Evolutionary conservation across 2,113 vertebrate species (phyloP), one percentile per base, ranked within the genome.

Genomic region (Hemichromis elongatus): DNA sequence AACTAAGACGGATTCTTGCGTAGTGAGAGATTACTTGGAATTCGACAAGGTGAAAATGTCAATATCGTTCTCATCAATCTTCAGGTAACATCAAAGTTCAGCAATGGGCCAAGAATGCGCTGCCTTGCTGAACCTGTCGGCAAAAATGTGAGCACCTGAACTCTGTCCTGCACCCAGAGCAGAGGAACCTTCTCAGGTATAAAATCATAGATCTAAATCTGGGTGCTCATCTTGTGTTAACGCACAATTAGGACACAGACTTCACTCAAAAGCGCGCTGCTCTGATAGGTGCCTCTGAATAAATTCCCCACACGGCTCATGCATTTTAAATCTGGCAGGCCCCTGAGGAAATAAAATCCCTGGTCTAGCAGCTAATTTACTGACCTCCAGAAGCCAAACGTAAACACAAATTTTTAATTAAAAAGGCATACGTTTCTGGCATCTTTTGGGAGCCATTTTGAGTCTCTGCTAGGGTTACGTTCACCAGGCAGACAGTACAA

Each of bases 1-100:
- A 84, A 68, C 24, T 61, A 14, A 90, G 77, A 90, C 24, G 63
- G 55, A 13, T 61, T 77, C 50, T 85, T 91, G 70, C 89, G 59
- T 37, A 52, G 56, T 30, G 54, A 93, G 88, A 88, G 77, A 87
- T 93, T 82, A 87, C 56, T 80, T 63, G 26, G 79, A 56, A 82
- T 66, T 87, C 90, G 73, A 92, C 84, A 89, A 70, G 66, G 66
- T 79, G 84, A 53, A 79, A 81, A 80, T 80, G 87, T 90, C 89
- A 90, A 94, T 94, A 92, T 63, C 70, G 40, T 10, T 37, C 53
- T 77, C 40, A 45, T 91, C 85, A 79, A 85, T 92, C 77, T 86
- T 19, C 75, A 54, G 75, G 80, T 56, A 52, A 86, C 30, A 28
- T 90, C 89, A 88, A 85, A 87, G 86, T 79, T 90, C 45, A 88